Evolutionary conservation across 2,888 invertebrate genomes (phyloP), one percentile per base, ranked within the genome.

Genomic region (Melipona beecheii): DNA sequence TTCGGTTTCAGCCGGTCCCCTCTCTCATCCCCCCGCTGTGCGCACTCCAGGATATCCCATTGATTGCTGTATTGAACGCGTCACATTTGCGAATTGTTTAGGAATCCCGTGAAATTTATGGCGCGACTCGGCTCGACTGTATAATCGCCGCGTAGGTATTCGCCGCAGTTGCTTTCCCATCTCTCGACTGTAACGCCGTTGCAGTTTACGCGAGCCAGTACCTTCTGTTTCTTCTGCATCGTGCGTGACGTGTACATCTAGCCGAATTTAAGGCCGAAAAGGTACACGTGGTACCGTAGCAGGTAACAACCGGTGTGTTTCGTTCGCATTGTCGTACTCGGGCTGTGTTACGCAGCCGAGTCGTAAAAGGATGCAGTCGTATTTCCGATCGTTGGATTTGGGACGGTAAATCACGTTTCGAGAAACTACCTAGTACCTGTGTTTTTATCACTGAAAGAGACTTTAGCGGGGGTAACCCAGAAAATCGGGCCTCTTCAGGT

Each of bases 21-120:
- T n/a, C 13, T 24, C n/a, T 21, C 17, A 50, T 19, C 21, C 5
- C 52, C 17, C 52, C 2, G 15, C 17, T 19, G 5, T 52, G 4
- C 17, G 9, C 24, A 17, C n/a, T 21, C 19, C 19, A 54, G 64
- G 66, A 58, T 69, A 70, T 64, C 65, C 64, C 43, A 78, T 75
- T 69, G 84, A 78, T 82, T 52, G 58, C 24, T 74, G 71, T 56
- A 81, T 78, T 49, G 83, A 78, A 75, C 75, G 56, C 73, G 77
- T 70, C 69, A 71, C 74, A 73, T 73, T 76, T 62, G 75, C 75
- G 74, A 81, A 77, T 81, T 78, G 75, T 78, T 86, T 74, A 52
- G 64, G 31, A 60, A 58, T 84, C 56, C 77, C 43, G 17, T 36
- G 73, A 52, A 60, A 83, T 83, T 77, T 74, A 74, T 66, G 64